These are phyloP conservation scores for Eupithecia exiguata DNA, from an alignment of 2,888 invertebrate species.

Conservation along the genomic window DNA sequence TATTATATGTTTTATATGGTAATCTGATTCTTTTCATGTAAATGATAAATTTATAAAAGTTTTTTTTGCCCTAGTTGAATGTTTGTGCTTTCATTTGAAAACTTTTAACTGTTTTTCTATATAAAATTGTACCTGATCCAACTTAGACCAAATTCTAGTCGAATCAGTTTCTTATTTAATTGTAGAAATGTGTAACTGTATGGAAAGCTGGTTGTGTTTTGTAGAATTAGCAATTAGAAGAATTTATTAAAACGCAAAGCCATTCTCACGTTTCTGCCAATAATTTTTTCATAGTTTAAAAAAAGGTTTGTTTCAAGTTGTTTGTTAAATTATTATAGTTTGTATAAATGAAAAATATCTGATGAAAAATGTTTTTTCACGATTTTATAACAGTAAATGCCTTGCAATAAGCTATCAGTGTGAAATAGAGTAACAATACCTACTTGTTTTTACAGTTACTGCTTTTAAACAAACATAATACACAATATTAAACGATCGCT, in stretches of 20 bases:
- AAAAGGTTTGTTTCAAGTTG: background rate
- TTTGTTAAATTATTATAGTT: background rate
- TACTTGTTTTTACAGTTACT: constrained; percentile 42
- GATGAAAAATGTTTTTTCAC: constrained; percentile 8
- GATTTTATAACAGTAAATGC: constrained; percentile 14
- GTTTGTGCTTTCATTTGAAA: background rate
- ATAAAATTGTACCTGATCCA: background rate
- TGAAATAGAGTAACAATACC: constrained; percentile 3
- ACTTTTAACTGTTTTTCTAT: background rate
- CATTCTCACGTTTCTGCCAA: background rate
- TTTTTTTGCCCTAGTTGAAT: background rate
- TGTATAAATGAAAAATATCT: background rate
- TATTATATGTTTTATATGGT: background rate
- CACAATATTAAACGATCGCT: constrained; percentile 9
- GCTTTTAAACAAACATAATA: constrained; percentile 36
- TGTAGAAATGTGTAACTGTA: background rate
- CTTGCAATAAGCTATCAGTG: constrained; percentile 23
- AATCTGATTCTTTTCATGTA: background rate
- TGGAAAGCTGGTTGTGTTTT: constrained; percentile 22
- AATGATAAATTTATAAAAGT: background rate
- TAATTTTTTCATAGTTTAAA: background rate
- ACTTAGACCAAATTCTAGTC: background rate
- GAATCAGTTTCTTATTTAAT: background rate
- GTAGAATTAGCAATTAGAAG: constrained; percentile 20
- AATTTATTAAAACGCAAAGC: background rate